Conservation (phyloP, 92 coral and sea anemone species). For the Siderastrea radians region DNA sequence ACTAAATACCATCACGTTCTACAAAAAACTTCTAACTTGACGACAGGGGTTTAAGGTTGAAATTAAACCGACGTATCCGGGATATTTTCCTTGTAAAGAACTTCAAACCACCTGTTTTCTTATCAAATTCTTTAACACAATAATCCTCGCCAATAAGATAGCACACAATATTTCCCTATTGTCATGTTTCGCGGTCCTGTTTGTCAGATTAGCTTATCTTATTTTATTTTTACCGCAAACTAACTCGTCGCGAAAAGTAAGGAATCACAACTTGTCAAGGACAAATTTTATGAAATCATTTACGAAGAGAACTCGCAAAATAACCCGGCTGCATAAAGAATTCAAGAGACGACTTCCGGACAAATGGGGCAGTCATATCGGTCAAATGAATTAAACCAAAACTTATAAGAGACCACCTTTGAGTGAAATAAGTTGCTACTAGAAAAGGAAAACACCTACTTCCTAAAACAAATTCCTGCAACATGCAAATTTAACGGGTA, state of each 20-base stretch:
- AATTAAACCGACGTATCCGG: conserved; percentile 20
- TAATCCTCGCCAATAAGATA: conserved; percentile 1
- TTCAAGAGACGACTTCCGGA: conserved; percentile 11
- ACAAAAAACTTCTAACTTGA: neutral
- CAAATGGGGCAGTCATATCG: neutral
- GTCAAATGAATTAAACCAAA: neutral
- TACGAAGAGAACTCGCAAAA: neutral
- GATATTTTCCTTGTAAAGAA: neutral
- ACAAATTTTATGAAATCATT: neutral
- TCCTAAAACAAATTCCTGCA: neutral
- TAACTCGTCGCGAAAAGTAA: neutral
- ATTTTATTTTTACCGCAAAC: neutral
- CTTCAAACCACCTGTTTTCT: conserved; percentile 25
- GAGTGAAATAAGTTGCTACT: neutral
- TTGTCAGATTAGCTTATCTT: neutral
- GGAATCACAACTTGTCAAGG: neutral
- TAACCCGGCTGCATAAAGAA: neutral
- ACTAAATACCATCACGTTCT: conserved; percentile 38
- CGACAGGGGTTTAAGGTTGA: conserved; percentile 26
- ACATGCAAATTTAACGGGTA: neutral
- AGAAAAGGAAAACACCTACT: neutral
- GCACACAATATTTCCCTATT: neutral
- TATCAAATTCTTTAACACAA: neutral
- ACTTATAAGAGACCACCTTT: neutral
- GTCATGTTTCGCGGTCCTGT: neutral